Evolutionary conservation across 2,888 invertebrate species (phyloP).

Genomic region (Seira ritae): DNA sequence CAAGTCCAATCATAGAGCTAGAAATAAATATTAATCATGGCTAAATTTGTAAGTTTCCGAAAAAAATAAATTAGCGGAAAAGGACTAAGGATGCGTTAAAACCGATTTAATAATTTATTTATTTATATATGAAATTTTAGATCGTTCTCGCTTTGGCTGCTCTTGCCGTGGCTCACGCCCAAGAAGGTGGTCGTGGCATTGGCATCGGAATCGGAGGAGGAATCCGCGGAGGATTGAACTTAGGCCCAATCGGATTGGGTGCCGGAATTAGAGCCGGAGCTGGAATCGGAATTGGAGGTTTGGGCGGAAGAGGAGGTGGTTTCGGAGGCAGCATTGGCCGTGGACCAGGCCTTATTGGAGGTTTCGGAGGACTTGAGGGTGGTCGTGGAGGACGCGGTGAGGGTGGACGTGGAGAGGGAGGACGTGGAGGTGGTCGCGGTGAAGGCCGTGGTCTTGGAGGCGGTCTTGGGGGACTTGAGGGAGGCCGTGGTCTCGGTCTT

Average conservation of each 20-base stretch:
- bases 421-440: neutral
- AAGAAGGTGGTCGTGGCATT: constrained; percentile 9
- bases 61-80: neutral
- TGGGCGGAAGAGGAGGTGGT: constrained; percentile 13
- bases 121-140: constrained; percentile 9
- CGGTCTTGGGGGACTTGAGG: constrained; percentile 19
- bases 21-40: constrained; percentile 31
- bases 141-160: constrained; percentile 38
- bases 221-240: neutral
- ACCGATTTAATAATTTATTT: neutral
- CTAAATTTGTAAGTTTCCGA: constrained; percentile 44
- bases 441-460: neutral
- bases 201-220: neutral
- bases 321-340: neutral
- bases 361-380: neutral
- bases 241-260: constrained; percentile 19
- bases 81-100: neutral
- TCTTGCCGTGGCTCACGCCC: constrained; percentile 15
- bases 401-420: neutral
- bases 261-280: constrained; percentile 29
- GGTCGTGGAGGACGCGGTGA: neutral
- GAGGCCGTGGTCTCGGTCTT: constrained; percentile 22
- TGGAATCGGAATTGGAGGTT: constrained; percentile 1
- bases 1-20: constrained; percentile 1
- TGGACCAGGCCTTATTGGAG: neutral